phyloP scores from a whole-genome alignment of 2,888 invertebrate genomes.

The Nephrocerus scutellatus region DNA sequence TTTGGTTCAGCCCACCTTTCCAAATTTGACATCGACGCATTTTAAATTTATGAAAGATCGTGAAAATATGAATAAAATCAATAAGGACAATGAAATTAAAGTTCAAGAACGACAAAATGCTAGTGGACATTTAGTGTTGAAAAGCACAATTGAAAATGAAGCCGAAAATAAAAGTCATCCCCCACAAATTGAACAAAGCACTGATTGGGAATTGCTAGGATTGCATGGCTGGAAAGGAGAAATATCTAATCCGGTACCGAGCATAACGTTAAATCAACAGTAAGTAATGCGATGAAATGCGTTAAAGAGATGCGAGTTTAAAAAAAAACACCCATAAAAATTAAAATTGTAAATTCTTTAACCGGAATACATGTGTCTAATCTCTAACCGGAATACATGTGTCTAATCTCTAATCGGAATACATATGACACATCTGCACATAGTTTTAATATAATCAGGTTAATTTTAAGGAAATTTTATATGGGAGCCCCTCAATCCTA shows the following conservation, averaged over 20 bases:
- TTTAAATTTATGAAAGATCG: conserved; percentile 21
- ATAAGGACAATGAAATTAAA: not conserved
- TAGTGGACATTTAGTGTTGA: too few relatives aligned
- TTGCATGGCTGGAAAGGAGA: conserved; percentile 42
- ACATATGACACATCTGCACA: too few relatives aligned
- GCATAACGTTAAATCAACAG: not conserved
- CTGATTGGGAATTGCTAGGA: conserved; percentile 36
- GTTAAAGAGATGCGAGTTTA: conserved; percentile 21
- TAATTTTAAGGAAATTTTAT: too few relatives aligned
- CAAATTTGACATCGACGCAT: conserved; percentile 33
- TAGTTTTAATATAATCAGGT: too few relatives aligned
- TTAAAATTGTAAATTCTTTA: too few relatives aligned
- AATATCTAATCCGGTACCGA: conserved; percentile 17
- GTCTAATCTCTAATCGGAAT: too few relatives aligned
- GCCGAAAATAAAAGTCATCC: conserved; percentile 4
- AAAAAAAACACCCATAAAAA: conserved; percentile 23
- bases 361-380: too few relatives aligned
- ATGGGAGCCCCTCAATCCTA: too few relatives aligned
- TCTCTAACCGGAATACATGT: too few relatives aligned
- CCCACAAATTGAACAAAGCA: conserved; percentile 7
- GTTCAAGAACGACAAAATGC: too few relatives aligned
- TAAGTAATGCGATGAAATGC: conserved; percentile 11
- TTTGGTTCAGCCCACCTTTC: conserved; percentile 39
- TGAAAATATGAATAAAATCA: not conserved
- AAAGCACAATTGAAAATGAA: too few relatives aligned